Evolutionary conservation across 53 echinoderm and acorn worm species (phyloP).

Genomic region (Echinometra lucunter): DNA sequence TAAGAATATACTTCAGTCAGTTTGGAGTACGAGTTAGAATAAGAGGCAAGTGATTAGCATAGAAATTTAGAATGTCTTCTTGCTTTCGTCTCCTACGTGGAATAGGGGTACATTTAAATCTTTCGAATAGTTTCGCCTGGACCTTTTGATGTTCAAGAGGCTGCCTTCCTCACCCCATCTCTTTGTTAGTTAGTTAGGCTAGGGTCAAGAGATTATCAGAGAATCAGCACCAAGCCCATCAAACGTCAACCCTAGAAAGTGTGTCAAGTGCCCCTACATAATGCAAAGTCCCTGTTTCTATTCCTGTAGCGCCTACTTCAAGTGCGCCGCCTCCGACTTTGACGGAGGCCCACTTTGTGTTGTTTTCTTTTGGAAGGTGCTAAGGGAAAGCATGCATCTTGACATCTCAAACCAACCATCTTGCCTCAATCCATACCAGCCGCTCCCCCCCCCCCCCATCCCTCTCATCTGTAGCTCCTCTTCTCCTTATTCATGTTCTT

Average conservation of each 20-base stretch:
- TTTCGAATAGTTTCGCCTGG: not conserved
- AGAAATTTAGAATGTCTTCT: not conserved
- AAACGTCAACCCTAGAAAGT: conserved; percentile 18
- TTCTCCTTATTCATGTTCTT: not conserved
- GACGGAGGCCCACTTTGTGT: not conserved
- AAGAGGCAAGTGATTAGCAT: not conserved
- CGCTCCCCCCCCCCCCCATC: not conserved
- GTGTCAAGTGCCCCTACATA: conserved; percentile 44
- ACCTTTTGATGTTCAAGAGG: conserved; percentile 4
- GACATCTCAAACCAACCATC: not conserved
- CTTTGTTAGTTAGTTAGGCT: not conserved
- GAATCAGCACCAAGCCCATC: conserved; percentile 38
- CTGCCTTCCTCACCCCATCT: not conserved
- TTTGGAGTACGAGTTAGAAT: not conserved
- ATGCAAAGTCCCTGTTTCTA: conserved; percentile 53
- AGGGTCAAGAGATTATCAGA: conserved; percentile 52
- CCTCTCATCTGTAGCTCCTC: not conserved
- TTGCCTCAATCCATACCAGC: not conserved
- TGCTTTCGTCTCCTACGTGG: not conserved
- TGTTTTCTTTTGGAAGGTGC: not conserved
- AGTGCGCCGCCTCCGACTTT: not conserved
- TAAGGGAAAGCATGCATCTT: not conserved
- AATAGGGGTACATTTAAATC: not conserved
- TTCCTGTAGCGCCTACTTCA: conserved; percentile 7
- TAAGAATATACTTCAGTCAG: not conserved